Evolutionary conservation across 2,113 vertebrate genomes (phyloP).

Genomic region (Ameiurus melas): DNA sequence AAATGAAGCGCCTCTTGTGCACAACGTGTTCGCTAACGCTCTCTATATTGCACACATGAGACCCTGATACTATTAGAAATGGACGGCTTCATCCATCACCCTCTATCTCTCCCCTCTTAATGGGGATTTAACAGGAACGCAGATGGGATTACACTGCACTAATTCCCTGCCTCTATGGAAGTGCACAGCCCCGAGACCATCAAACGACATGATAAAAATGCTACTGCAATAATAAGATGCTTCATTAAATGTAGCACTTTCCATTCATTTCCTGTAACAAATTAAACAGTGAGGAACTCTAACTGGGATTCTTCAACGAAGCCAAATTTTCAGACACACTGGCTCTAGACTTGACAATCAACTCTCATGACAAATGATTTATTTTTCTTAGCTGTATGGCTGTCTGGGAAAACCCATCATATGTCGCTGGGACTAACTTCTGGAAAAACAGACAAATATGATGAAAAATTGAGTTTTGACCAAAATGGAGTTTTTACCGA

Average conservation of each 20-base stretch:
- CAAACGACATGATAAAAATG: background rate
- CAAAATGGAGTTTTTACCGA: background rate
- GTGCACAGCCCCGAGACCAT: background rate
- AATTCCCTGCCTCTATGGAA: background rate
- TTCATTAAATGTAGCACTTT: background rate
- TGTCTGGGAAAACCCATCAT: background rate
- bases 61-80: conserved; percentile 17
- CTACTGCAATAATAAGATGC: background rate
- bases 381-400: background rate
- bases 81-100: conserved; percentile 8
- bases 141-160: background rate
- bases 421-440: background rate
- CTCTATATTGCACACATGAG: conserved; percentile 21
- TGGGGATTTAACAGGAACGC: background rate
- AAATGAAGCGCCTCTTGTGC: background rate
- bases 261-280: background rate
- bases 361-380: background rate
- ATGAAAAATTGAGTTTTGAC: background rate
- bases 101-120: conserved; percentile 7
- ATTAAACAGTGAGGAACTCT: background rate
- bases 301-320: background rate
- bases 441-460: background rate
- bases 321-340: background rate
- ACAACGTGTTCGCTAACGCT: background rate
- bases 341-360: background rate